These are phyloP conservation scores for Alitta virens DNA, from an alignment of 2,888 invertebrate genomes.

Conservation along the genomic window DNA sequence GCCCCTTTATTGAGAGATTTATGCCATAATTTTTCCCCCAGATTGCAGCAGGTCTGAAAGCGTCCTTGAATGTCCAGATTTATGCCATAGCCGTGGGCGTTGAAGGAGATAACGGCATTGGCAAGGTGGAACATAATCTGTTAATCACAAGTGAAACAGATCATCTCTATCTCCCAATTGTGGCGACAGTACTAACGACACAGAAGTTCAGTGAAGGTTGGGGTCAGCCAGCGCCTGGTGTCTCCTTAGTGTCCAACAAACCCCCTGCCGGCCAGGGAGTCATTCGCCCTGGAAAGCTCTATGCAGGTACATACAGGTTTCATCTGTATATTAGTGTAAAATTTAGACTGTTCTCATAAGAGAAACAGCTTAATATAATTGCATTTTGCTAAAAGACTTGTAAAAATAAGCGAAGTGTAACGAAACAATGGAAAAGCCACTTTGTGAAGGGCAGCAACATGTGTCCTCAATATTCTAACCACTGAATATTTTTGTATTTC, in stretches of 20 bases:
- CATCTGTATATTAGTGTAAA: no score
- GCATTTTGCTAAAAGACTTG: no score
- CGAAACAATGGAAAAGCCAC: no score
- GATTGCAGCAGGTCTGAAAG: constrained; percentile 56
- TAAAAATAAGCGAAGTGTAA: no score
- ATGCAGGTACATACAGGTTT: no score
- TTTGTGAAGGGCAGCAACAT: no score
- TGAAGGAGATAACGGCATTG: constrained; percentile 46
- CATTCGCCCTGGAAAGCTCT: constrained; percentile 45
- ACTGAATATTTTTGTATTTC: no score
- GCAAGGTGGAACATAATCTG: constrained; percentile 46
- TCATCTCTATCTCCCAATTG: constrained; percentile 47
- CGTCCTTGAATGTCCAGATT: constrained; percentile 48
- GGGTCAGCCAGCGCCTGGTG: constrained; percentile 26
- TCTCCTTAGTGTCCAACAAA: constrained; percentile 41
- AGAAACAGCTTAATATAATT: no score
- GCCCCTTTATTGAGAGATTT: no score
- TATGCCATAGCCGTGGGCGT: constrained; percentile 55
- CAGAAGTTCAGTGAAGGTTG: constrained; percentile 32
- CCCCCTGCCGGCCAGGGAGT: constrained; percentile 49
- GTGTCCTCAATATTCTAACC: no score
- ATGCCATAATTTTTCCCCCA: constrained; percentile 31
- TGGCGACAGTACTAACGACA: constrained; percentile 51
- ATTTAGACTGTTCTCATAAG: no score
- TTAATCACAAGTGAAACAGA: constrained; percentile 55